These are phyloP conservation scores for Halichoerus grypus DNA, from an alignment of 2,113 vertebrate species.

Conservation along the genomic window DNA sequence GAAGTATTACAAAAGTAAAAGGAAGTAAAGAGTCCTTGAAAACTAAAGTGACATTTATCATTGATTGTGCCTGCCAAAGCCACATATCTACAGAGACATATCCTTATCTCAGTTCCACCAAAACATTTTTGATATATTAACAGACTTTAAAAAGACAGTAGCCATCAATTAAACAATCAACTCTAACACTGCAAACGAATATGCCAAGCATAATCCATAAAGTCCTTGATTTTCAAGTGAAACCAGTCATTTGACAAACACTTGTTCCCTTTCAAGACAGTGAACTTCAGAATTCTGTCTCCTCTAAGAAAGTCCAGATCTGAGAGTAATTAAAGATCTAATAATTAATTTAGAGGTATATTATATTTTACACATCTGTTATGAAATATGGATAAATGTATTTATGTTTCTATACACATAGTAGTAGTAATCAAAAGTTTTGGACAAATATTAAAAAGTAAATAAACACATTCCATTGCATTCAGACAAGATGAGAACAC, in stretches of 20 bases:
- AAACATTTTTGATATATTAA: neutral
- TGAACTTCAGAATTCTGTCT: neutral
- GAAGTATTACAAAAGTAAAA: neutral
- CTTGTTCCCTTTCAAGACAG: neutral
- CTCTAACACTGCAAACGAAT: neutral
- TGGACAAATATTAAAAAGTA: neutral
- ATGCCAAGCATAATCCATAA: neutral
- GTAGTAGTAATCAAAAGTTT: neutral
- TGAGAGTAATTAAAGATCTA: neutral
- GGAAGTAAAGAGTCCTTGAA: neutral
- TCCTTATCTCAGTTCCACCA: neutral
- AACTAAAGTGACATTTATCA: neutral
- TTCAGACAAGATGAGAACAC: neutral
- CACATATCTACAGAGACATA: neutral
- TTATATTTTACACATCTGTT: neutral
- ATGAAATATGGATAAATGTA: neutral
- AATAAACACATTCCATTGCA: neutral
- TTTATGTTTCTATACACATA: neutral
- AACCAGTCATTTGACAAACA: neutral
- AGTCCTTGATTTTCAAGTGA: neutral
- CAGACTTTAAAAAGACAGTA: neutral
- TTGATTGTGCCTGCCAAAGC: neutral
- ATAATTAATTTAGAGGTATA: neutral
- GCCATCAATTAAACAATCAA: slow-evolving; percentile 12
- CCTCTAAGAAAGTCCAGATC: neutral